These are phyloP conservation scores for Molothrus ater DNA, from an alignment of 2,797 vertebrate genomes.

Conservation along the genomic window DNA sequence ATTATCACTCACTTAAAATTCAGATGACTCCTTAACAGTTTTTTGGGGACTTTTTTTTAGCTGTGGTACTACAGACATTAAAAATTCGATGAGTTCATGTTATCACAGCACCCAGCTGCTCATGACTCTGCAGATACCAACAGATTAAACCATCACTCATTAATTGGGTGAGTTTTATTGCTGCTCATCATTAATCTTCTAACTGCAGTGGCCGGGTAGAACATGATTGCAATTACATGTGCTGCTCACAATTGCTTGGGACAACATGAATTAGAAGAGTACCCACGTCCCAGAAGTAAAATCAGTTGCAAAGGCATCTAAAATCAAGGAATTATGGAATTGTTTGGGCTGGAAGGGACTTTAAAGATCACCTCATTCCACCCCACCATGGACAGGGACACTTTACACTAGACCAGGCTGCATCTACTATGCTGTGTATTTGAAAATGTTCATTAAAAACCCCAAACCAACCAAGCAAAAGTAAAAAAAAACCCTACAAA, in stretches of 20 bases:
- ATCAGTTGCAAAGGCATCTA: not conserved
- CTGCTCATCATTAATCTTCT: not conserved
- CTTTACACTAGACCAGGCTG: not conserved
- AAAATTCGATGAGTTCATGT: not conserved
- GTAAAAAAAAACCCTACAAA: not conserved
- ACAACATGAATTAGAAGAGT: fast-evolving
- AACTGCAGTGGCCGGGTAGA: not conserved
- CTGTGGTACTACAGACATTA: fast-evolving
- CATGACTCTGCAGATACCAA: not conserved
- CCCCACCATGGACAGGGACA: too few relatives aligned
- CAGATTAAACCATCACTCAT: not conserved
- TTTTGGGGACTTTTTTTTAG: not conserved
- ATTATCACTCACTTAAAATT: not conserved
- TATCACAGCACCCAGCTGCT: not conserved
- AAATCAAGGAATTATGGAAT: not conserved
- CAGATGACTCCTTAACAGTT: not conserved
- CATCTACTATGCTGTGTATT: fast-evolving
- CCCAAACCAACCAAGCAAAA: not conserved
- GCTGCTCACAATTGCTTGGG: not conserved
- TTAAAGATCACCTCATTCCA: not conserved
- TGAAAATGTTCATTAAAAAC: not conserved
- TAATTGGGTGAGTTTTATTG: not conserved
- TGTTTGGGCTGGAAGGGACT: not conserved
- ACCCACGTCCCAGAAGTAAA: not conserved
- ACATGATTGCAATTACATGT: fast-evolving